Evolutionary conservation across 2,888 invertebrate species (phyloP).

Genomic region (Pyrochroa serraticornis): DNA sequence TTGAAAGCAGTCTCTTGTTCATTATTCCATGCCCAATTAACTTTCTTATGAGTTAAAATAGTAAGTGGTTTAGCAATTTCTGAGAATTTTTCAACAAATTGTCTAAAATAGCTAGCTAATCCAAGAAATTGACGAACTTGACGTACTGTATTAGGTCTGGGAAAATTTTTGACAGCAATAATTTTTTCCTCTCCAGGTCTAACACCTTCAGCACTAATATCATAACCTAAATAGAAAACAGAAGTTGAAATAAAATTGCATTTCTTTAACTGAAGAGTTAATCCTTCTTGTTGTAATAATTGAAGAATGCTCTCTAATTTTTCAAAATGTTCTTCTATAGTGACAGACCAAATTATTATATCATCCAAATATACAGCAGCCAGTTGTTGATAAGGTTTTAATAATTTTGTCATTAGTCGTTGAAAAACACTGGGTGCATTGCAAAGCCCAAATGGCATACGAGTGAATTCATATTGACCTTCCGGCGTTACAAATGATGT

Average conservation of each 20-base stretch:
- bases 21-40: constrained; percentile 22
- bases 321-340: constrained; percentile 23
- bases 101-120: constrained; percentile 32
- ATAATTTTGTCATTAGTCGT: constrained; percentile 3
- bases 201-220: constrained; percentile 10
- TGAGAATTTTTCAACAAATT: constrained; percentile 31
- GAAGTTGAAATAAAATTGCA: constrained; percentile 2
- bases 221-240: constrained; percentile 13
- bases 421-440: constrained; percentile 21
- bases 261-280: constrained; percentile 1
- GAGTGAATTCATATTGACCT: constrained; percentile 27
- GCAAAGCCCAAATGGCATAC: constrained; percentile 23
- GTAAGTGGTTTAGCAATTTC: constrained; percentile 28
- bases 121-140: constrained; percentile 32
- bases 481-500: constrained; percentile 25
- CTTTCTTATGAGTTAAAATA: constrained; percentile 18
- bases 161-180: constrained; percentile 35
- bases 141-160: constrained; percentile 31
- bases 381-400: constrained; percentile 5
- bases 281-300: constrained; percentile 2
- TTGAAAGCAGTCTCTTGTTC: constrained; percentile 25
- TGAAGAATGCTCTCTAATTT: constrained; percentile 4
- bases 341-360: constrained; percentile 14
- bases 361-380: constrained; percentile 23
- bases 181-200: constrained; percentile 25